Base-by-base conservation (phyloP, 2,113 vertebrate species). In the Lagopus muta region DNA sequence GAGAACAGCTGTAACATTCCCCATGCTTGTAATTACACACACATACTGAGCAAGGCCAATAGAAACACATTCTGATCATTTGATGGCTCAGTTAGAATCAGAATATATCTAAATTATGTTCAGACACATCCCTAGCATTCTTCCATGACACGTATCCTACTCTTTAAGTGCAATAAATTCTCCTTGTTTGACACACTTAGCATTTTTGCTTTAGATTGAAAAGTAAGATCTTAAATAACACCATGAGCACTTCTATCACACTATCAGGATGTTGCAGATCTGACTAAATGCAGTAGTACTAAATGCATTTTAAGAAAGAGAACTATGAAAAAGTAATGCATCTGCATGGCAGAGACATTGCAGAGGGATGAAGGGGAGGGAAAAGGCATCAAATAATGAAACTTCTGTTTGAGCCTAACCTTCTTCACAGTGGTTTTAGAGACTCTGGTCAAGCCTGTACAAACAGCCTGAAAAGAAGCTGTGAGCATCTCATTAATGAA, bases 1-100 rank as follows among this genome's bases (percentile, higher is more conserved):
- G 73, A 86, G 58, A 86, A 81, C 57, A 89, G 72, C 52, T 91
- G 83, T 52, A 91, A 67, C 78, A 67, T 40, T 95, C 36, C 85
- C 82, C 14, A 24, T 72, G 65, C 48, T 86, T 72, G 60, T 91
- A 82, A 86, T 90, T 94, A 90, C 20, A 88, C 28, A 57, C 54
- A 36, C 21, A 76, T 64, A 54, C 52, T 43, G 65, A 90, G 36
- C n/a, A 89, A 87, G 66, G 45, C 62, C 38, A 80, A 76, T 65
- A 61, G 57, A 86, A 93, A 82, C 22, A 47, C 43, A 74, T 75
- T 74, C 34, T 80, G 47, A 82, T 48, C 64, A 54, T 64, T 64
- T 81, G 77, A 84, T 48, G 73, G 48, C 16, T 57, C 36, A 57
- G 15, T 43, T 86, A 64, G 52, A 75, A 75, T 60, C 64, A 48